Percentiles rank a stretch among this genome's conserved stretches.
Evolutionary conservation across 2,888 invertebrate genomes (phyloP).

Genomic region (Drosophila anomalata): DNA sequence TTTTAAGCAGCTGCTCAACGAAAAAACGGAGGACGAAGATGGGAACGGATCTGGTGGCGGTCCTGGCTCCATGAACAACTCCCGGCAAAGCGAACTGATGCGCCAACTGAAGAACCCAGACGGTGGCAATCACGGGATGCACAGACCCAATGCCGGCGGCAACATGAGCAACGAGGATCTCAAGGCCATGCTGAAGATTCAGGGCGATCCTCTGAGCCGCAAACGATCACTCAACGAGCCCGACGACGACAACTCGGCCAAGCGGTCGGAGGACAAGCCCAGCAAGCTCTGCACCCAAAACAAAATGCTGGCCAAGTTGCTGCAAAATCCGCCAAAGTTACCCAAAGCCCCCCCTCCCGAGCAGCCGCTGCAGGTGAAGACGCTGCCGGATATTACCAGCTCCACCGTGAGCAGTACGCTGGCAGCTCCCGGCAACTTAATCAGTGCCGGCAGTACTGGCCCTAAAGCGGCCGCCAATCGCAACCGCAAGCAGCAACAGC

Average conservation of each 20-base stretch:
- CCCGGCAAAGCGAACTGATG: conserved; percentile 85
- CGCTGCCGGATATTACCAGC: conserved; percentile 83
- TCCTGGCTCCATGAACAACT: conserved; percentile 80
- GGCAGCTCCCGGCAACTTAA: conserved; percentile 69
- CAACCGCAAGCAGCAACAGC: conserved; percentile 84
- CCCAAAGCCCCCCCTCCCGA: conserved; percentile 84
- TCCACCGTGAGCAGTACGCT: conserved; percentile 73
- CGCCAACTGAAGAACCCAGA: conserved; percentile 85
- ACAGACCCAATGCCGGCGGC: conserved; percentile 69
- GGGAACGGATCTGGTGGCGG: conserved; percentile 82
- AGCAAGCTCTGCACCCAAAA: conserved; percentile 92
- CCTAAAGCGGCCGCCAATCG: conserved; percentile 82
- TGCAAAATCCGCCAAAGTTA: conserved; percentile 90
- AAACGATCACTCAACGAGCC: conserved; percentile 88
- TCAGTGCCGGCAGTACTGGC: conserved; percentile 69
- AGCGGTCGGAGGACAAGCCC: conserved; percentile 83
- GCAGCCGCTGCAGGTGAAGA: conserved; percentile 81
- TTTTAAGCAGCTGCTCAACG: conserved; percentile 89
- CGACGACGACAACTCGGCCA: conserved; percentile 84
- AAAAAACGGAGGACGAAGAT: conserved; percentile 92
- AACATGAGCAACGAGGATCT: conserved; percentile 83
- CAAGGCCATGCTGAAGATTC: conserved; percentile 82
- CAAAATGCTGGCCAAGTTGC: conserved; percentile 92
- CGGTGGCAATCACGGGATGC: conserved; percentile 72
- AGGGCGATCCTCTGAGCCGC: conserved; percentile 83